Percentiles rank a stretch among this genome's conserved stretches.
These are phyloP conservation scores for Bombus waltoni DNA, from an alignment of 1,140 invertebrate species.

Conservation along the genomic window DNA sequence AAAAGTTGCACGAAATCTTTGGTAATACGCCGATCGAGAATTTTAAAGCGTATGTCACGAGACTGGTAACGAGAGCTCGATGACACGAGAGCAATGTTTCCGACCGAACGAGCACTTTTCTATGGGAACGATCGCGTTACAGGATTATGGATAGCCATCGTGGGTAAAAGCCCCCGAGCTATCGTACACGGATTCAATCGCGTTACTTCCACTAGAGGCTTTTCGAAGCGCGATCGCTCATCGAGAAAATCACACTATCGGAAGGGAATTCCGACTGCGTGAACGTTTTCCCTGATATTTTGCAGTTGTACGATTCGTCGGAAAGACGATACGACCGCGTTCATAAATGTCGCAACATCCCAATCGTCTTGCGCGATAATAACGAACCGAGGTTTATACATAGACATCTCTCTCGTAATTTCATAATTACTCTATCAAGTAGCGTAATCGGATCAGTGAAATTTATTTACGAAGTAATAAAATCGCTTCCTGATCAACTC, in stretches of 20 bases:
- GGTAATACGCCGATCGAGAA: not conserved
- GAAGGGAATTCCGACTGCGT: not conserved
- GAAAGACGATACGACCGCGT: too few relatives aligned
- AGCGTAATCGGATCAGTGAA: too few relatives aligned
- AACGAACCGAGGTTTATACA: not conserved
- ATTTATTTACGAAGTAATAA: too few relatives aligned
- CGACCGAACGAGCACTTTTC: constrained; percentile 19
- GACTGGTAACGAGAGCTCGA: not conserved
- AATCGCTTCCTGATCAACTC: too few relatives aligned
- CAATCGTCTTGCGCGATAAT: not conserved
- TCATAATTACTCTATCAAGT: too few relatives aligned
- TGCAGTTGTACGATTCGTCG: not conserved
- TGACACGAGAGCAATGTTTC: not conserved
- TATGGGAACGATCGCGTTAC: constrained; percentile 17
- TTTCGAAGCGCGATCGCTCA: constrained; percentile 1
- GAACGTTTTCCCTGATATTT: not conserved
- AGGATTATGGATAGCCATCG: constrained; percentile 10
- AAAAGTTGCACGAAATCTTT: too few relatives aligned
- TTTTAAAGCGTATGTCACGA: not conserved
- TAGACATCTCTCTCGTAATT: too few relatives aligned
- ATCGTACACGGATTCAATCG: constrained; percentile 42
- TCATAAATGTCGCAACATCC: not conserved
- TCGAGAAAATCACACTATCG: not conserved
- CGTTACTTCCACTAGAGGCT: constrained; percentile 37
- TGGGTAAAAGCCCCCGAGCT: constrained; percentile 31